phyloP scores from a whole-genome alignment of 2,888 invertebrate genomes.

The Anarsia innoxiella region DNA sequence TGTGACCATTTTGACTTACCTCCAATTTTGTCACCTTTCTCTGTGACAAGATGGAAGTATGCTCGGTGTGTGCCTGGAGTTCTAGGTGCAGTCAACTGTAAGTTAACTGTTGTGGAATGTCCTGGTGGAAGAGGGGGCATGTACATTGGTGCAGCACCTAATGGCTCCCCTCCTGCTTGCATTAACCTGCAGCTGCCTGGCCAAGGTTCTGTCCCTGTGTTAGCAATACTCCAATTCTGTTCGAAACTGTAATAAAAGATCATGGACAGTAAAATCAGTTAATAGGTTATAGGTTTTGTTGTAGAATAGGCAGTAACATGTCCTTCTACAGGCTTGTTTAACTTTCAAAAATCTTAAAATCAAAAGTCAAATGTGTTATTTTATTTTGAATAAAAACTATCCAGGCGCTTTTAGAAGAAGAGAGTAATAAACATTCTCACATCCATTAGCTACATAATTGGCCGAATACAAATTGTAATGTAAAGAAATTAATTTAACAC shows the following conservation, averaged over 20 bases:
- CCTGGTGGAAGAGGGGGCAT: conserved; percentile 85
- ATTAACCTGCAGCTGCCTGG: conserved; percentile 87
- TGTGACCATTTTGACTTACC: conserved; percentile 72
- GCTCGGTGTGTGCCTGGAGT: conserved; percentile 85
- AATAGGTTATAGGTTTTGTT: too few species aligned
- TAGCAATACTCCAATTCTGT: conserved; percentile 92
- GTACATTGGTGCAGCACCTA: conserved; percentile 68
- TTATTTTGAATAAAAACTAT: too few species aligned
- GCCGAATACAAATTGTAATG: too few species aligned
- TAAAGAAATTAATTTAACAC: too few species aligned
- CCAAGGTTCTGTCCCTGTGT: conserved; percentile 91
- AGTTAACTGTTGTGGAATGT: conserved; percentile 82
- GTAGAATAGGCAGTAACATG: too few species aligned
- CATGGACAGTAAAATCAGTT: too few species aligned
- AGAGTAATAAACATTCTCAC: too few species aligned
- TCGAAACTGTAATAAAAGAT: conserved; percentile 80
- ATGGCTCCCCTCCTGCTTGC: conserved; percentile 79
- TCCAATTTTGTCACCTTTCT: conserved; percentile 93
- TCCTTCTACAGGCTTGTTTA: too few species aligned
- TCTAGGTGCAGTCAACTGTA: conserved; percentile 87
- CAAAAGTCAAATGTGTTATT: too few species aligned
- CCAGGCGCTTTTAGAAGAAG: too few species aligned
- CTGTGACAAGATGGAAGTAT: conserved; percentile 92
- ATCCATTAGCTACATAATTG: too few species aligned
- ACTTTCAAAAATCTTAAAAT: too few species aligned